Evolutionary conservation across 2,113 vertebrate genomes (phyloP), one percentile per base, ranked within the genome.

Genomic region (Platichthys stellatus): DNA sequence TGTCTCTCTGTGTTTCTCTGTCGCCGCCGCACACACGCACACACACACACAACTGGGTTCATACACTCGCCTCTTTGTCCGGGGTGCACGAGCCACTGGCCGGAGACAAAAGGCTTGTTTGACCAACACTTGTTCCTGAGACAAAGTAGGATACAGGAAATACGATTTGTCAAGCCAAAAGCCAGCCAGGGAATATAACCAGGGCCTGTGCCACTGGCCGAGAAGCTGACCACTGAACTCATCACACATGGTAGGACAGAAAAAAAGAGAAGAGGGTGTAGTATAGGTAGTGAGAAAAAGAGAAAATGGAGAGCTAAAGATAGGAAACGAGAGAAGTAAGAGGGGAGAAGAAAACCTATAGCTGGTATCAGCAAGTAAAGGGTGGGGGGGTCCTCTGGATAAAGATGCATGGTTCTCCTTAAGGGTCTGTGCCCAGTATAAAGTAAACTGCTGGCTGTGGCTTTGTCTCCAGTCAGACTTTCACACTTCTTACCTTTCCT

Each of bases 61-160:
- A 77, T 88, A 95, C 89, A 93, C 90, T 90, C 89, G 90, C 85
- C 83, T 93, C 89, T 92, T 94, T 93, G 90, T 94, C 91, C 90
- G 57, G 69, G 77, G 88, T 80, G 80, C 69, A 82, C 89, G 93
- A 96, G 90, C 91, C 92, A 95, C 86, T 94, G 93, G 93, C 92
- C 94, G 83, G 92, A 94, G 93, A 96, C 94, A 95, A 96, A 95
- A 86, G 94, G 88, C 89, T 93, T 95, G 93, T 94, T 95, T 96
- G 95, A 96, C 95, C 94, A 95, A 93, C 89, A 93, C 92, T 95
- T 95, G 92, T 92, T 94, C 92, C 64, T 81, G 67, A 94, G 94
- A 96, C 93, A 96, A 95, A 96, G 93, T 89, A 78, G 88, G 81
- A 86, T 94, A 90, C 88, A 95, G 93, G 92, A 95, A 95, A 94